phyloP scores from a whole-genome alignment of 2,888 invertebrate genomes.

The Amphipyra berbera region DNA sequence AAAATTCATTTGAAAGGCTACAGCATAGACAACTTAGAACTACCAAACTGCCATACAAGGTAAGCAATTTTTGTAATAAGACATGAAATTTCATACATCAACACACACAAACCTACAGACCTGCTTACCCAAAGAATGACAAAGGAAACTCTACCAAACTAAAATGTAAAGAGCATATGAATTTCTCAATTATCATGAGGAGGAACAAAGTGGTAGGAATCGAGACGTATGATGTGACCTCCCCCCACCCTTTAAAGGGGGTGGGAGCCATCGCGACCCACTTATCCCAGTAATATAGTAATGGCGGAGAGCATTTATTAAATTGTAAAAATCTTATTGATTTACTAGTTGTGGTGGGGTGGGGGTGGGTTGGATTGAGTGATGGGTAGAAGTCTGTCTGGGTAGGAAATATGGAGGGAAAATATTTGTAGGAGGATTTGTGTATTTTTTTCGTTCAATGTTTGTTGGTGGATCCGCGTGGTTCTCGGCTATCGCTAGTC shows the following conservation, averaged over 20 bases:
- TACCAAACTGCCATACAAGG: too few relatives aligned
- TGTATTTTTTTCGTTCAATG: slow-evolving; percentile 38
- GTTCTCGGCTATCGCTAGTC: too few relatives aligned
- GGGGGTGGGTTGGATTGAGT: slow-evolving; percentile 15
- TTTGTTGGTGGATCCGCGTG: slow-evolving; percentile 10
- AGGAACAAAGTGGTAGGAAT: slow-evolving; percentile 65
- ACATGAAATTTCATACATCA: too few relatives aligned
- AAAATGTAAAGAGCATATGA: slow-evolving; percentile 55
- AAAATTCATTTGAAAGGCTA: too few relatives aligned
- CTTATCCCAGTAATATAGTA: slow-evolving; percentile 75
- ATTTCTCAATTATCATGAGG: slow-evolving; percentile 60
- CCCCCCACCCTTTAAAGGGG: slow-evolving; percentile 40
- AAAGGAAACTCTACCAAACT: not conserved
- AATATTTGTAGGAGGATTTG: not conserved
- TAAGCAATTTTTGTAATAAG: too few relatives aligned
- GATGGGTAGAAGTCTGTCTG: slow-evolving; percentile 19
- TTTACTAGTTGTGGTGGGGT: slow-evolving; percentile 39
- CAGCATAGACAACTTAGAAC: too few relatives aligned
- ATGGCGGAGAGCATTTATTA: slow-evolving; percentile 67
- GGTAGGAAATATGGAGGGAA: slow-evolving; percentile 2
- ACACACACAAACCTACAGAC: too few relatives aligned
- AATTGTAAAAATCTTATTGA: slow-evolving; percentile 67
- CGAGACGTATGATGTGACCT: slow-evolving; percentile 74
- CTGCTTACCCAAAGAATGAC: too few relatives aligned
- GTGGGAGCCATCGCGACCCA: slow-evolving; percentile 71